Conservation (phyloP, 2,797 vertebrate genomes). For the Enteromius fasciolatus region DNA sequence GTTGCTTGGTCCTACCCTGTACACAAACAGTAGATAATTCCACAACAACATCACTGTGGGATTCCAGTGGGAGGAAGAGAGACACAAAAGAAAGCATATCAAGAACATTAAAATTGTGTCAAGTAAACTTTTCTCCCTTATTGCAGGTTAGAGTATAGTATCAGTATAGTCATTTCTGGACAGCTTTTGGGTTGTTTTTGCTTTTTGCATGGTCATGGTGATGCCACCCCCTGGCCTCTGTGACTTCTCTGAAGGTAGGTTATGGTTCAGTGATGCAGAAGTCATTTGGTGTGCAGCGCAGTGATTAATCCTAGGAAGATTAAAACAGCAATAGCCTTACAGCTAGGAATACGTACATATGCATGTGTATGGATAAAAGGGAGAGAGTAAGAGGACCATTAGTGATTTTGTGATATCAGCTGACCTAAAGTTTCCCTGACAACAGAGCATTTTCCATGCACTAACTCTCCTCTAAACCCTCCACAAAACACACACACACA, state of each 20-base stretch:
- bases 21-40: not conserved
- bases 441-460: not conserved
- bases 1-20: not conserved
- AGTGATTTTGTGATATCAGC: slow-evolving; percentile 8
- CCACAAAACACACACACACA: not conserved
- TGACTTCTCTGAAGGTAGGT: slow-evolving; percentile 24
- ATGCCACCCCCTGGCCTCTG: slow-evolving; percentile 8
- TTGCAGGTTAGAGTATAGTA: slow-evolving; percentile 41
- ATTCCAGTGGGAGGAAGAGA: not conserved
- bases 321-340: slow-evolving; percentile 11
- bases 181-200: not conserved
- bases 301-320: slow-evolving; percentile 20
- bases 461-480: slow-evolving; percentile 4
- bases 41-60: not conserved
- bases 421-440: slow-evolving; percentile 2
- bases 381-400: not conserved
- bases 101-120: not conserved
- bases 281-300: slow-evolving; percentile 38
- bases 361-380: not conserved
- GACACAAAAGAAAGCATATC: not conserved
- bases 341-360: not conserved
- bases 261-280: slow-evolving; percentile 47
- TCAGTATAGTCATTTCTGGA: slow-evolving; percentile 32
- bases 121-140: slow-evolving; percentile 17
- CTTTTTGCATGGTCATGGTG: slow-evolving; percentile 36